A percentile compares a stretch with the other conserved stretches of the same genome.
These are phyloP conservation scores for Aquatica leii DNA, from an alignment of 2,888 invertebrate genomes.

Conservation along the genomic window DNA sequence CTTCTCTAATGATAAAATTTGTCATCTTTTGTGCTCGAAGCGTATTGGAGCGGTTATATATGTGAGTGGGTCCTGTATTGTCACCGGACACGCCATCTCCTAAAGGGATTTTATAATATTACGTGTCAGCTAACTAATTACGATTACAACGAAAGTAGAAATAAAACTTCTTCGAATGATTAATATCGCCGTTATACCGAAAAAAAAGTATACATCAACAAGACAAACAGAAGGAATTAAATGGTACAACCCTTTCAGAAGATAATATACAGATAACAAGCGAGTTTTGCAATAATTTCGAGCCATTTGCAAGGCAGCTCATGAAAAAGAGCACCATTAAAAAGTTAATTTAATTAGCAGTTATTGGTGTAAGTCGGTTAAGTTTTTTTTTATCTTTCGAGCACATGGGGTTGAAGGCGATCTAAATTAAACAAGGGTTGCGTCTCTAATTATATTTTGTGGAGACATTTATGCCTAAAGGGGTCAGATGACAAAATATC, in stretches of 20 bases:
- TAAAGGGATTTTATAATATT: conserved; percentile 35
- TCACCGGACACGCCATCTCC: conserved; percentile 49
- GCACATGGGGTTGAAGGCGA: conserved; percentile 47
- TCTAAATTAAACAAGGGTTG: conserved; percentile 48
- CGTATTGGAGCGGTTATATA: conserved; percentile 55
- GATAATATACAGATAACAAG: conserved; percentile 55
- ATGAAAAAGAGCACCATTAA: conserved; percentile 54
- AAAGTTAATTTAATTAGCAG: conserved; percentile 58
- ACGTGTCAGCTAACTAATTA: conserved; percentile 30
- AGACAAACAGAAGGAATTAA: conserved; percentile 55
- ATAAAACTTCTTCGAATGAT: conserved; percentile 26
- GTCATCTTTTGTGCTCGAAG: conserved; percentile 55
- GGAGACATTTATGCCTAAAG: conserved; percentile 51
- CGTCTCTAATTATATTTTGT: conserved; percentile 51
- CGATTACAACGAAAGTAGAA: conserved; percentile 25
- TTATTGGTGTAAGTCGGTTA: conserved; percentile 56
- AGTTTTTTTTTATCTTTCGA: conserved; percentile 49
- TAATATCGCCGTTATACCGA: conserved; percentile 16
- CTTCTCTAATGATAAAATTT: conserved; percentile 54
- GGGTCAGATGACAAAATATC: conserved; percentile 51
- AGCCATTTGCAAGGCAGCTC: conserved; percentile 48
- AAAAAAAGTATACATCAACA: conserved; percentile 30
- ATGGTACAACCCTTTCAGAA: conserved; percentile 53
- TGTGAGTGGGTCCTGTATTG: conserved; percentile 48
- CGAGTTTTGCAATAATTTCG: conserved; percentile 51